A percentile compares a stretch with the other conserved stretches of the same genome.
Evolutionary conservation across 2,888 invertebrate genomes (phyloP).

Genomic region (Sericinus montela): DNA sequence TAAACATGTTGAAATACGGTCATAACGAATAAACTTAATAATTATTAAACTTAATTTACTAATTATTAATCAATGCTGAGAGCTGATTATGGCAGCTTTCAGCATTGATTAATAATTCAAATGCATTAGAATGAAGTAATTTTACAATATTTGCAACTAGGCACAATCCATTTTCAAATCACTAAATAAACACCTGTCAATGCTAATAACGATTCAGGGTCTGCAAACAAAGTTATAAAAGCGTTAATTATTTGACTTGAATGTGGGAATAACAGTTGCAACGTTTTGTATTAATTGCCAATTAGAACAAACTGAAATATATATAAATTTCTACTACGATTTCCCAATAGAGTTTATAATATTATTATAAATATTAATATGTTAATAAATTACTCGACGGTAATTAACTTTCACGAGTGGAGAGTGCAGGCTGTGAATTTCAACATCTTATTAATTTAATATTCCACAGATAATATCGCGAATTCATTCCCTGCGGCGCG

Average conservation of each 20-base stretch:
- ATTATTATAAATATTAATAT: conserved; percentile 20
- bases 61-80: no score
- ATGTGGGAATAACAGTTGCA: background rate
- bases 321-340: background rate
- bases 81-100: no score
- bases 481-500: conserved; percentile 1
- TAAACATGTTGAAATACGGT: no score
- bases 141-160: conserved; percentile 9
- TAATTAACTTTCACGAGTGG: conserved; percentile 18
- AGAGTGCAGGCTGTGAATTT: conserved; percentile 11
- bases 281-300: conserved; percentile 2
- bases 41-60: no score
- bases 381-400: conserved; percentile 17
- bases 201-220: background rate
- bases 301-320: conserved; percentile 6
- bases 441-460: conserved; percentile 18
- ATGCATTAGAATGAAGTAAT: conserved; percentile 2
- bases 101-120: no score
- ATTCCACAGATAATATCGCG: conserved; percentile 8
- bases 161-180: background rate
- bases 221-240: conserved; percentile 4
- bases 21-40: no score
- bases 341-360: conserved; percentile 12
- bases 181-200: conserved; percentile 11
- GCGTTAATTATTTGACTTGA: conserved; percentile 8